A percentile compares a stretch with the other conserved stretches of the same genome.
phyloP scores from a whole-genome alignment of 2,888 invertebrate species.

The Tortricodes alternella region DNA sequence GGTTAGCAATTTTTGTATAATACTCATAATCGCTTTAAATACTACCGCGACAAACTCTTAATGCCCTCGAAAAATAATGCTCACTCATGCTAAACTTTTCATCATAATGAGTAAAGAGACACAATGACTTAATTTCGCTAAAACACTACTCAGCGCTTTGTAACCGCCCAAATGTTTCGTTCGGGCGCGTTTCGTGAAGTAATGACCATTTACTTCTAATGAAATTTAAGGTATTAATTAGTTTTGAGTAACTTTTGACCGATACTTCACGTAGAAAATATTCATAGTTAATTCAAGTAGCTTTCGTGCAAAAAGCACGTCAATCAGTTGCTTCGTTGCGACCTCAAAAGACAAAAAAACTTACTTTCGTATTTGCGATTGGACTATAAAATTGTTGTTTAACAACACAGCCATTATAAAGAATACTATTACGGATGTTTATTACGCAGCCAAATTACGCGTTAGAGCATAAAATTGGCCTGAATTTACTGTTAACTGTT shows the following conservation, averaged over 20 bases:
- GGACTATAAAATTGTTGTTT: no score
- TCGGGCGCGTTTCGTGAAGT: not conserved
- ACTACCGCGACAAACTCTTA: not conserved
- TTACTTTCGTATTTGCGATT: no score
- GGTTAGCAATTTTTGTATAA: constrained; percentile 2
- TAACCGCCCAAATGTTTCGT: constrained; percentile 29
- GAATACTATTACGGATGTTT: no score
- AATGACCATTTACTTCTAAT: no score
- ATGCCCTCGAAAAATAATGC: constrained; percentile 24
- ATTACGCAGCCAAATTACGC: constrained; percentile 8
- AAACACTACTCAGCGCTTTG: constrained; percentile 35
- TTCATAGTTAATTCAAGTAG: no score
- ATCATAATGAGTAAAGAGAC: constrained; percentile 36
- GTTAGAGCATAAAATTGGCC: constrained; percentile 18
- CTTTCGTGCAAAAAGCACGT: no score
- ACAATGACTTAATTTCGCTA: constrained; percentile 38
- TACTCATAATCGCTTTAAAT: constrained; percentile 1
- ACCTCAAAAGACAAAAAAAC: no score
- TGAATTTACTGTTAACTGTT: constrained; percentile 24
- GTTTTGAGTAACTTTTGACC: not conserved
- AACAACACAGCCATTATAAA: no score
- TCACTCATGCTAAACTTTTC: constrained; percentile 26
- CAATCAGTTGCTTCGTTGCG: no score
- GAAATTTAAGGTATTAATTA: not conserved
- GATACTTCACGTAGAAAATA: no score